Percentiles rank a stretch among this genome's conserved stretches.
These are phyloP conservation scores for Hartigia nigra DNA, from an alignment of 2,888 invertebrate species.

Conservation along the genomic window DNA sequence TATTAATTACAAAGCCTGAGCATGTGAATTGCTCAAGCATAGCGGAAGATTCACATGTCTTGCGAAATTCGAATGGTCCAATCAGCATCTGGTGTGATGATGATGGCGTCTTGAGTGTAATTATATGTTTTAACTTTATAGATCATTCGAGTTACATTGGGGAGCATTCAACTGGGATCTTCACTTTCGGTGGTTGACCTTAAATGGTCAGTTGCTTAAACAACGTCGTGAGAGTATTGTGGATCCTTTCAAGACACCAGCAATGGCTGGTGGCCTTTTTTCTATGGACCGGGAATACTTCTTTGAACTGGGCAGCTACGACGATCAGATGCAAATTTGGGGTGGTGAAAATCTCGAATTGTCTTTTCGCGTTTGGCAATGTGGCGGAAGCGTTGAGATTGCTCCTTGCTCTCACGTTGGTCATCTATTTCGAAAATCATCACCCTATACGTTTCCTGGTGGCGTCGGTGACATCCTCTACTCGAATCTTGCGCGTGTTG, in stretches of 20 bases:
- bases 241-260: slow-evolving; percentile 81
- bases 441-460: slow-evolving; percentile 95
- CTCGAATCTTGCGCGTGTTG: slow-evolving; percentile 91
- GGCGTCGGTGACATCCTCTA: slow-evolving; percentile 90
- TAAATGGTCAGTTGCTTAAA: slow-evolving; percentile 75
- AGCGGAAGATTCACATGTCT: not conserved
- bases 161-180: slow-evolving; percentile 99
- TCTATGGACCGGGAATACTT: slow-evolving; percentile 88
- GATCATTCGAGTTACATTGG: slow-evolving; percentile 96
- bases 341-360: slow-evolving; percentile 98
- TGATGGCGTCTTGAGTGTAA: not conserved
- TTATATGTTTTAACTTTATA: slow-evolving; percentile 60
- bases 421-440: slow-evolving; percentile 90
- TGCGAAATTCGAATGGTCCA: not conserved
- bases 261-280: slow-evolving; percentile 96
- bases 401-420: slow-evolving; percentile 94
- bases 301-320: slow-evolving; percentile 84
- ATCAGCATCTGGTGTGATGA: not conserved
- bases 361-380: slow-evolving; percentile 97
- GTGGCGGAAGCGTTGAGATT: slow-evolving; percentile 91
- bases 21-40: not conserved
- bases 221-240: slow-evolving; percentile 74
- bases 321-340: slow-evolving; percentile 87
- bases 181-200: slow-evolving; percentile 89
- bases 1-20: not conserved